Conservation (phyloP, 1,140 invertebrate genomes). For the Tetranychus cinnabarinus region DNA sequence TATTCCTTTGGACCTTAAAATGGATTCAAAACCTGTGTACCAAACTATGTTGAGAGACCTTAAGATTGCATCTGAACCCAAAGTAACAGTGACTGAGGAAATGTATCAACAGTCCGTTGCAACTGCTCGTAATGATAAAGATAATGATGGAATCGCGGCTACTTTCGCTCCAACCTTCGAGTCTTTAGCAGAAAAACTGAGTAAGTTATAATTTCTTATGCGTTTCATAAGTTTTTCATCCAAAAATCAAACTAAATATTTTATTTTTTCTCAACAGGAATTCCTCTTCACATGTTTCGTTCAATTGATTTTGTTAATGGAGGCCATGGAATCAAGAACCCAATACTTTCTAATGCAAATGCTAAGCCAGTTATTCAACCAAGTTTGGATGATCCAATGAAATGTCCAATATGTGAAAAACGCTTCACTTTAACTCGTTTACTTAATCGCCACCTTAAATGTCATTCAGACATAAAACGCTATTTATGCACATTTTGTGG, state of each 20-base stretch:
- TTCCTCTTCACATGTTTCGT: constrained; percentile 5
- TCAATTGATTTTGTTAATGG: constrained; percentile 90
- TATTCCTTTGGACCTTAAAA: too few relatives aligned
- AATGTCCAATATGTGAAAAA: constrained; percentile 76
- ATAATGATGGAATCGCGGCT: background rate
- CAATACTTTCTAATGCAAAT: constrained; percentile 33
- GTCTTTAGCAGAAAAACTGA: constrained; percentile 5
- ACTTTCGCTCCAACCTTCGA: background rate
- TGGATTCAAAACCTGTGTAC: too few relatives aligned
- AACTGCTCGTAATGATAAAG: background rate
- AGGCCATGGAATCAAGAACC: constrained; percentile 96
- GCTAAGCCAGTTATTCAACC: background rate
- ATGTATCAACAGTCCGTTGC: background rate
- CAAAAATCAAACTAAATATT: too few relatives aligned
- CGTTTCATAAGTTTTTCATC: too few relatives aligned
- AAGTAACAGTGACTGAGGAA: background rate
- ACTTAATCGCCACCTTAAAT: constrained; percentile 95
- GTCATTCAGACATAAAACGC: constrained; percentile 91
- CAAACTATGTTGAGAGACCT: too few relatives aligned
- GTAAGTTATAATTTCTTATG: background rate
- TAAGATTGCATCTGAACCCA: too few relatives aligned
- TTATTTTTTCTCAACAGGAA: background rate
- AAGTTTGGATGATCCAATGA: constrained; percentile 16
- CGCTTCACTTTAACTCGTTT: constrained; percentile 79
- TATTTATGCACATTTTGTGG: constrained; percentile 98